These are phyloP conservation scores for Caenorhabditis sp. DNA, from an alignment of 2,888 invertebrate species.

Conservation along the genomic window DNA sequence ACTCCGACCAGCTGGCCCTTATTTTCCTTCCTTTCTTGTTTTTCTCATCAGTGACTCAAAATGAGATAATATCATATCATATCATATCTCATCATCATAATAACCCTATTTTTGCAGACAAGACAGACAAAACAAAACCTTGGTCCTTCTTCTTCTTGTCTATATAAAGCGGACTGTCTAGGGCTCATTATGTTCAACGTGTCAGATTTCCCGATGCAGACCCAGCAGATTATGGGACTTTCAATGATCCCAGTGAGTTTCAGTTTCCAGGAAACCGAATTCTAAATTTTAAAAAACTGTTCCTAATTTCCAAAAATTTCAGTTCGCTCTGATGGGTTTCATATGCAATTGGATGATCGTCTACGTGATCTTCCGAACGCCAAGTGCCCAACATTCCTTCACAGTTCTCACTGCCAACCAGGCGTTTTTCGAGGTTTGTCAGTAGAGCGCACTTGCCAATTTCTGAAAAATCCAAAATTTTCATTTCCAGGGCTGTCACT, in stretches of 20 bases:
- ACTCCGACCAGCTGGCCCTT: too few relatives aligned
- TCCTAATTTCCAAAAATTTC: too few relatives aligned
- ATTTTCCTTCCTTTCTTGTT: too few relatives aligned
- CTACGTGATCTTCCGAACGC: slow-evolving; percentile 7
- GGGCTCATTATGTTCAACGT: not conserved
- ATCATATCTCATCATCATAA: not conserved
- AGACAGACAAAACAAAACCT: not conserved
- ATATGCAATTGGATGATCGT: slow-evolving; percentile 37
- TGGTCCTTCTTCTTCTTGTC: too few relatives aligned
- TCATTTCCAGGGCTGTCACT: slow-evolving; percentile 26
- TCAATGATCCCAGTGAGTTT: slow-evolving; percentile 26
- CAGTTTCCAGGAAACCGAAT: not conserved
- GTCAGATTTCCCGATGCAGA: slow-evolving; percentile 21
- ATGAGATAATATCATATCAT: too few relatives aligned
- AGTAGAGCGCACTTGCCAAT: too few relatives aligned
- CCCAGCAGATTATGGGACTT: slow-evolving; percentile 18
- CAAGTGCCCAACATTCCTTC: slow-evolving; percentile 21
- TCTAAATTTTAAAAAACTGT: not conserved
- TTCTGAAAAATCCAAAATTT: too few relatives aligned
- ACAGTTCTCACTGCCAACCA: slow-evolving; percentile 32
- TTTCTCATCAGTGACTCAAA: too few relatives aligned
- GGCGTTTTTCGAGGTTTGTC: slow-evolving; percentile 10
- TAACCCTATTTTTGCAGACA: not conserved
- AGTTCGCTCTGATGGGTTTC: slow-evolving; percentile 22
- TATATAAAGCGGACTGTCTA: not conserved